A percentile compares a stretch with the other conserved stretches of the same genome.
Evolutionary conservation across 2,888 invertebrate genomes (phyloP).

Genomic region (Drosophila peninsularis): DNA sequence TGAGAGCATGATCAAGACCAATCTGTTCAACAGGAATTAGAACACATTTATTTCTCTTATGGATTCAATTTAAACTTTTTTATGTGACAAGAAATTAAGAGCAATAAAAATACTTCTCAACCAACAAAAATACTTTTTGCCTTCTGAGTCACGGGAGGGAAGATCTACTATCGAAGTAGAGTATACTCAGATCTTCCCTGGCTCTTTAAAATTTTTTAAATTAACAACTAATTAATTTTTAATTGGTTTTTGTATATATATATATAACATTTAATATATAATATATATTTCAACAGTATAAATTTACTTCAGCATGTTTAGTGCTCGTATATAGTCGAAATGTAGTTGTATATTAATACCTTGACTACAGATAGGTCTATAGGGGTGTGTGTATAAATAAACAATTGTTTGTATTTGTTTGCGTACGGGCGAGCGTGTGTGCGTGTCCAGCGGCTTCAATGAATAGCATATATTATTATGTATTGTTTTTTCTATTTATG

Average conservation of each 20-base stretch:
- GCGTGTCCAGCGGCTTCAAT: constrained; percentile 47
- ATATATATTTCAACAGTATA: too few relatives aligned
- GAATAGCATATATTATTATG: constrained; percentile 48
- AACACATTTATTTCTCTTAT: not conserved
- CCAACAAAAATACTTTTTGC: not conserved
- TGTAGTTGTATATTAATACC: too few relatives aligned
- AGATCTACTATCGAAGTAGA: too few relatives aligned
- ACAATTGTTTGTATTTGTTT: constrained; percentile 6
- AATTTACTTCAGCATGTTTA: too few relatives aligned
- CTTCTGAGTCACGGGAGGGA: too few relatives aligned
- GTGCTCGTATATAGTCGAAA: too few relatives aligned
- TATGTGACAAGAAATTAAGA: not conserved
- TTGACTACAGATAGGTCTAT: constrained; percentile 37
- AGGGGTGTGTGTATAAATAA: constrained; percentile 4
- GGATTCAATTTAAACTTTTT: not conserved
- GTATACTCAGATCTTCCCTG: too few relatives aligned
- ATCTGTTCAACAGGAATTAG: not conserved
- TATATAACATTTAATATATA: too few relatives aligned
- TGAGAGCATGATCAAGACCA: not conserved
- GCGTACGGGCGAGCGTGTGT: not conserved
- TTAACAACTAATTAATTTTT: not conserved
- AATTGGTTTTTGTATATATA: not conserved
- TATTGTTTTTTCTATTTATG: constrained; percentile 28
- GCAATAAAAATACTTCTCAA: not conserved
- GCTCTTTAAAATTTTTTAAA: too few relatives aligned